Evolutionary conservation across 2,888 invertebrate species (phyloP), one percentile per base, ranked within the genome.

Genomic region (Acleris cristana): DNA sequence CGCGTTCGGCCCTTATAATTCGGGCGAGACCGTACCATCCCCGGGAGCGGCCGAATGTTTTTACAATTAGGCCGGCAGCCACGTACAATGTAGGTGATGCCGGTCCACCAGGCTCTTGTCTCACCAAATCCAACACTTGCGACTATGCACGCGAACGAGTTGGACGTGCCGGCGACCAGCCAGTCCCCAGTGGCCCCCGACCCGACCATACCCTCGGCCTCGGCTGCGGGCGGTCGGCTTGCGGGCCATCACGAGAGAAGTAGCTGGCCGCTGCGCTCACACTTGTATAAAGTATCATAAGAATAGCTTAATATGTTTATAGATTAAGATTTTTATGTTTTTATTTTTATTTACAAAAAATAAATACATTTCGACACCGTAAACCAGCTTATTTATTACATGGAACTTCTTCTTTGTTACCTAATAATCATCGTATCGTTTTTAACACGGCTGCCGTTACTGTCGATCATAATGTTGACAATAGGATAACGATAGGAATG

Each of bases 291-390:
- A 92, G 92, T 89, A 86, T 81, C 75, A 75, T 90, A 89, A 89
- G 88, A 74, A 79, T 92, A 92, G 90, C 79, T 83, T 92, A 90
- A 85, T 62, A 63, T 67, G 52, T 89, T 84, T 85, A 77, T 82
- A 70, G 73, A 84, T 76, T 86, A 87, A 88, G 85, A 81, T 85
- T 88, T 80, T 86, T 86, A 84, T 85, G 83, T 92, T 89, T 88
- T 87, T 87, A 85, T 77, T 86, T 87, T 83, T 67, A 67, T 67
- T 80, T 80, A 85, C 88, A 91, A 90, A 90, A 87, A 86, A 87
- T 93, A 93, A 93, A 93, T 93, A 93, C 93, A 93, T 93, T 93
- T 93, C 79, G 92, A 88, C 92, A 92, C 92, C 92, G 92, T 92
- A 87, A 66, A 18, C 16, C 18, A 48, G n/a, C 48, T 48, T 48